Conservation (phyloP, 2,888 invertebrate genomes). For the Agriopis aurantiaria region DNA sequence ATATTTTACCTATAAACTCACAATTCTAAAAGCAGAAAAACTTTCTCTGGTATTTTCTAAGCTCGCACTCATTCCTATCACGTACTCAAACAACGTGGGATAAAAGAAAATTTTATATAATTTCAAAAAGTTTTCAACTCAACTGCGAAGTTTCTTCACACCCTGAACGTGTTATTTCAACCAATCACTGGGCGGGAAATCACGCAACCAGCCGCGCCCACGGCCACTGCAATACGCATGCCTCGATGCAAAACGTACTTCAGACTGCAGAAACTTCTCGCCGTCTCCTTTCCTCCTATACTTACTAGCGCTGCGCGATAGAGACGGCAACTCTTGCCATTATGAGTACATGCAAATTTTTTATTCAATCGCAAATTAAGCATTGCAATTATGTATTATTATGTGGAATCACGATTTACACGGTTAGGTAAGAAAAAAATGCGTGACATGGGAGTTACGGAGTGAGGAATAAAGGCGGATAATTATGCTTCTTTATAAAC, state of each 20-base stretch:
- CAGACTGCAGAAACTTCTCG: conserved; percentile 41
- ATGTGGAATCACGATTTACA: conserved; percentile 64
- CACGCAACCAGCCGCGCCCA: conserved; percentile 78
- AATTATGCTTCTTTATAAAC: conserved; percentile 27
- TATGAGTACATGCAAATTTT: conserved; percentile 81
- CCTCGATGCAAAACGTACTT: conserved; percentile 69
- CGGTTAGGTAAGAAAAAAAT: conserved; percentile 55
- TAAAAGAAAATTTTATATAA: conserved; percentile 57
- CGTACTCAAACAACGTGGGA: conserved; percentile 56
- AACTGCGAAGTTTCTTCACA: conserved; percentile 72
- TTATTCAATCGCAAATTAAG: conserved; percentile 82
- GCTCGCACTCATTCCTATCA: conserved; percentile 54
- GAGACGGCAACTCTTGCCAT: conserved; percentile 67
- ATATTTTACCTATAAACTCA: conserved; percentile 3
- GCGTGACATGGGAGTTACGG: conserved; percentile 59
- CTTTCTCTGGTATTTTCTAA: conserved; percentile 24
- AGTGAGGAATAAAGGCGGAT: conserved; percentile 45
- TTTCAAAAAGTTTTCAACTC: conserved; percentile 76
- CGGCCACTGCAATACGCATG: conserved; percentile 81
- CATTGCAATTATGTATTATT: conserved; percentile 81
- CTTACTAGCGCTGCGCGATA: conserved; percentile 49
- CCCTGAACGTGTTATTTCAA: conserved; percentile 64
- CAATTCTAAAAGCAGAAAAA: conserved; percentile 8
- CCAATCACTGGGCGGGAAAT: conserved; percentile 70
- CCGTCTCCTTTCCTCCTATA: conserved; percentile 67